Evolutionary conservation across 2,113 vertebrate genomes (phyloP).

Genomic region (Syrrhaptes paradoxus): DNA sequence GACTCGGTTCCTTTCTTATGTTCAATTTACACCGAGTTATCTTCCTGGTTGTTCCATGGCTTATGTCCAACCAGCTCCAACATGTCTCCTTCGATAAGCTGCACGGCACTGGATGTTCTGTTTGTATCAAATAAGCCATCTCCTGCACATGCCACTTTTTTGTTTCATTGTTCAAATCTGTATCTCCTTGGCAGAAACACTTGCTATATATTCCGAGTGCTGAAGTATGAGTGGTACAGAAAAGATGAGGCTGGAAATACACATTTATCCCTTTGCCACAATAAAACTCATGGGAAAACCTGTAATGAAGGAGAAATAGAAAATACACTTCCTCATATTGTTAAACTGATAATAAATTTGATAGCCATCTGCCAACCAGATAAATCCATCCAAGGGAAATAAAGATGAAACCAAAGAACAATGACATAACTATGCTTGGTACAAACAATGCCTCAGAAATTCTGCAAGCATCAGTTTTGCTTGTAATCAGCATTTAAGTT

Average conservation of each 20-base stretch:
- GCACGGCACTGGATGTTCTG: too few relatives aligned
- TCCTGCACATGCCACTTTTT: not conserved
- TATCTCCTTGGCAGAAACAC: not conserved
- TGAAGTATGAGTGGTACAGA: not conserved
- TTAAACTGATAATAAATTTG: not conserved
- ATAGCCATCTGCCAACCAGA: not conserved
- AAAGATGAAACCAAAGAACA: not conserved
- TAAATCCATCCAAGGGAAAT: not conserved
- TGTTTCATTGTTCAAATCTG: not conserved
- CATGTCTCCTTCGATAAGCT: too few relatives aligned
- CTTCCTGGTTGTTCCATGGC: too few relatives aligned
- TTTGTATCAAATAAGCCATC: too few relatives aligned
- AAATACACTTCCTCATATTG: accelerated
- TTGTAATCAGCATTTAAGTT: not conserved
- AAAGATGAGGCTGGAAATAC: not conserved
- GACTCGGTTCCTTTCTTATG: too few relatives aligned
- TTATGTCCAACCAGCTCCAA: too few relatives aligned
- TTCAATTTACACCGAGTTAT: too few relatives aligned
- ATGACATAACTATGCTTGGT: not conserved
- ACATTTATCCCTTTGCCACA: not conserved
- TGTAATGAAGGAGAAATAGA: not conserved
- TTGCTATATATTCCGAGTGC: not conserved
- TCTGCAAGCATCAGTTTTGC: not conserved
- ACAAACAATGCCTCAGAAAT: not conserved
- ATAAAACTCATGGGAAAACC: not conserved